A percentile compares a stretch with the other conserved stretches of the same genome.
Evolutionary conservation across 1,140 invertebrate genomes (phyloP).

Genomic region (Papilio machaon): DNA sequence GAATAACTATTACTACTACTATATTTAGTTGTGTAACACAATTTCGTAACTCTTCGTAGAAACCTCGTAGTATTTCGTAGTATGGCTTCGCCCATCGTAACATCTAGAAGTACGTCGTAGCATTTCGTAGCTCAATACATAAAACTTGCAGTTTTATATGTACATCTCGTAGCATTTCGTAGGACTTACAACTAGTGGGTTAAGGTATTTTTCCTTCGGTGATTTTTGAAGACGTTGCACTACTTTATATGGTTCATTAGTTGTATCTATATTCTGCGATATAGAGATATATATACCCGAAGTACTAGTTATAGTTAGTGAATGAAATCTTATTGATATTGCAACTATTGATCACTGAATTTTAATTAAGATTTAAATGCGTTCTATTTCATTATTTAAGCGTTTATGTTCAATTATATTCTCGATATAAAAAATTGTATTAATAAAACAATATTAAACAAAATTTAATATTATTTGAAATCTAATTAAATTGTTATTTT

Average conservation of each 20-base stretch:
- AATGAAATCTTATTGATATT: slow-evolving; percentile 4
- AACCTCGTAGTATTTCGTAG: not conserved
- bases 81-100: not conserved
- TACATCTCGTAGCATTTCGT: not conserved
- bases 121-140: not conserved
- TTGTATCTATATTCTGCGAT: not conserved
- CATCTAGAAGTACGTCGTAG: not conserved
- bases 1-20: too few species aligned
- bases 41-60: not conserved
- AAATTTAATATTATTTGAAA: too few species aligned
- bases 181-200: not conserved
- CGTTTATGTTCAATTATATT: too few species aligned
- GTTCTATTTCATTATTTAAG: not conserved
- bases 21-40: not conserved
- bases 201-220: not conserved
- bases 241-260: slow-evolving; percentile 5
- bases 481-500: not conserved
- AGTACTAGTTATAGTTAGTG: not conserved
- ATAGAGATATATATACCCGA: not conserved
- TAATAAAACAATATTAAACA: too few species aligned
- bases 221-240: not conserved
- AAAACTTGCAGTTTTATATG: not conserved
- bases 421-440: too few species aligned
- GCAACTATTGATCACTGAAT: not conserved
- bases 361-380: not conserved